phyloP scores from a whole-genome alignment of 2,113 vertebrate species.

The Labeo rohita region DNA sequence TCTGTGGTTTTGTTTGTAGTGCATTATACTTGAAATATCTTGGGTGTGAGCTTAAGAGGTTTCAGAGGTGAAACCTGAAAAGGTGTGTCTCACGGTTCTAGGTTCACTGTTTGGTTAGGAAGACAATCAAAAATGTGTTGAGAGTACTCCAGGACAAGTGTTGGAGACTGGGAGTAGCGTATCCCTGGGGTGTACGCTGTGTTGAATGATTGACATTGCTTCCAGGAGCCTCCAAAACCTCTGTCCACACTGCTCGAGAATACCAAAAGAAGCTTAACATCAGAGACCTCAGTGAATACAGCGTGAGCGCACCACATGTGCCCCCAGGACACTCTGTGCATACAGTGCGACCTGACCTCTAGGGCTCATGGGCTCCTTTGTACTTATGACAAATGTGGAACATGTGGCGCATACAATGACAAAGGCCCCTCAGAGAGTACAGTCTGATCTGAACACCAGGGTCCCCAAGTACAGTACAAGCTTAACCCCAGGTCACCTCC shows the following conservation, averaged over 20 bases:
- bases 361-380: too few species aligned
- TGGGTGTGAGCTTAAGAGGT: conserved; percentile 7
- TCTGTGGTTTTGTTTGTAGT: not conserved
- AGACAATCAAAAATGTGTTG: not conserved
- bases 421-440: not conserved
- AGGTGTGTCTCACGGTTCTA: not conserved
- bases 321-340: not conserved
- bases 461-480: not conserved
- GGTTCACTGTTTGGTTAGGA: not conserved
- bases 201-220: not conserved
- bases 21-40: not conserved
- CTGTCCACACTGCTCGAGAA: not conserved
- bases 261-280: not conserved
- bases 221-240: not conserved
- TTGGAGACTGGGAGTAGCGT: not conserved
- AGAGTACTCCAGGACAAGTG: not conserved
- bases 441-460: not conserved
- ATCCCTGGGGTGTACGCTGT: not conserved
- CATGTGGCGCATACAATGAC: not conserved
- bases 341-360: too few species aligned
- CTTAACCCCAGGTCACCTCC: conserved; percentile 9
- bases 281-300: not conserved
- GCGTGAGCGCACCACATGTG: not conserved
- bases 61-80: not conserved
- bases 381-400: not conserved